Conservation (phyloP, 2,113 vertebrate species). For the Pleuronectes platessa region DNA sequence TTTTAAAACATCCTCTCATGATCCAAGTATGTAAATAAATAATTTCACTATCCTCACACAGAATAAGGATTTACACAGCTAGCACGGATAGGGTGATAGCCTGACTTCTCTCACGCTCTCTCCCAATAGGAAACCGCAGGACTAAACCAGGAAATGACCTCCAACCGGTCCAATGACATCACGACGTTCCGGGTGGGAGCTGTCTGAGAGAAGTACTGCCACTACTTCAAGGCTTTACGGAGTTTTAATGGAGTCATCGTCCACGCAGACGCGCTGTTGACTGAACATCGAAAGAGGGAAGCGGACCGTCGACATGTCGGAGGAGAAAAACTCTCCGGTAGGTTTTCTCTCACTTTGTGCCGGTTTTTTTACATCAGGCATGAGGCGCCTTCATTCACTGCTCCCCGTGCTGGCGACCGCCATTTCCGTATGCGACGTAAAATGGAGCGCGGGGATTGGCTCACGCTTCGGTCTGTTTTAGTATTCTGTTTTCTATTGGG, state of each 20-base stretch:
- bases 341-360: slow-evolving; percentile 1
- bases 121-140: background rate
- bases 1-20: no score
- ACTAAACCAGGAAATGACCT: slow-evolving; percentile 71
- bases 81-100: no score
- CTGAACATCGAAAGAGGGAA: background rate
- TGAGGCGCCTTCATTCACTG: background rate
- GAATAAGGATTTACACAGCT: no score
- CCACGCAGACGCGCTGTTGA: background rate
- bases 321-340: slow-evolving; percentile 51
- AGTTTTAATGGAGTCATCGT: background rate
- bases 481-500: slow-evolving; percentile 38
- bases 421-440: slow-evolving; percentile 19
- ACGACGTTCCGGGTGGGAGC: background rate
- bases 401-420: background rate
- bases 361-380: background rate
- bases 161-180: slow-evolving; percentile 38
- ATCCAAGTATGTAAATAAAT: no score
- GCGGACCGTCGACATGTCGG: slow-evolving; percentile 55
- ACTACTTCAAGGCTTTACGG: background rate
- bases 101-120: background rate
- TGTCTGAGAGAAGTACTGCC: no score
- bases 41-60: no score
- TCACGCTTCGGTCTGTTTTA: background rate
- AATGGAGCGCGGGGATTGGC: slow-evolving; percentile 43